Conservation (phyloP, 2,797 vertebrate genomes). For the Karalla daura region DNA sequence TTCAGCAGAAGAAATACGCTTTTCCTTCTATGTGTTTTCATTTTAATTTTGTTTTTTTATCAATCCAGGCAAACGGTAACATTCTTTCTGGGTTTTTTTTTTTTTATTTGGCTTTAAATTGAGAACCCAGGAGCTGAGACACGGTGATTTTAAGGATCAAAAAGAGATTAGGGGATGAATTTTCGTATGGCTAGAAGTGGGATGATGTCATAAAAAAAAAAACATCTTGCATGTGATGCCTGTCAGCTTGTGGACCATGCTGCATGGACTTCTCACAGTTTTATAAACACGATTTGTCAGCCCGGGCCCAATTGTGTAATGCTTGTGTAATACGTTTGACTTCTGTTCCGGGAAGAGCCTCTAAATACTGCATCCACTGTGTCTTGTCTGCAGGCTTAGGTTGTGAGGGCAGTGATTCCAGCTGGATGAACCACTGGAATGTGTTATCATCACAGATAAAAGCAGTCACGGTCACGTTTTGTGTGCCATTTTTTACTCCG, state of each 20-base stretch:
- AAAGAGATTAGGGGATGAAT: conserved; percentile 41
- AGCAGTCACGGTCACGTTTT: no score
- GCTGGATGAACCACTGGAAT: neutral
- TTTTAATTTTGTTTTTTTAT: neutral
- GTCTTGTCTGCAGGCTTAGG: conserved; percentile 8
- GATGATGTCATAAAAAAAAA: conserved; percentile 34
- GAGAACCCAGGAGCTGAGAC: conserved; percentile 1
- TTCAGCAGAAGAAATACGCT: neutral
- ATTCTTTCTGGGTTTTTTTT: conserved; percentile 11
- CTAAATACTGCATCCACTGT: conserved; percentile 14
- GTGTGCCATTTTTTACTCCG: neutral
- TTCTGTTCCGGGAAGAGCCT: conserved; percentile 20
- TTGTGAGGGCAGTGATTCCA: neutral
- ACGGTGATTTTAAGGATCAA: conserved; percentile 49
- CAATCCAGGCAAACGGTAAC: conserved; percentile 2
- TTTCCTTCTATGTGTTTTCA: conserved; percentile 1
- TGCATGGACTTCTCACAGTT: conserved; percentile 8
- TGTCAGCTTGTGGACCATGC: conserved; percentile 23
- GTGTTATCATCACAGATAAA: no score
- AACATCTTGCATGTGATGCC: conserved; percentile 19
- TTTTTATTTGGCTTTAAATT: conserved; percentile 30
- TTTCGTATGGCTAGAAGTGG: conserved; percentile 3
- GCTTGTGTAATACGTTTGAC: conserved; percentile 45
- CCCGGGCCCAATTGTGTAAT: conserved; percentile 29
- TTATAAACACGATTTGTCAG: conserved; percentile 28